A percentile compares a stretch with the other conserved stretches of the same genome.
phyloP scores from a whole-genome alignment of 2,113 vertebrate species.

The Edolisoma coerulescens region DNA sequence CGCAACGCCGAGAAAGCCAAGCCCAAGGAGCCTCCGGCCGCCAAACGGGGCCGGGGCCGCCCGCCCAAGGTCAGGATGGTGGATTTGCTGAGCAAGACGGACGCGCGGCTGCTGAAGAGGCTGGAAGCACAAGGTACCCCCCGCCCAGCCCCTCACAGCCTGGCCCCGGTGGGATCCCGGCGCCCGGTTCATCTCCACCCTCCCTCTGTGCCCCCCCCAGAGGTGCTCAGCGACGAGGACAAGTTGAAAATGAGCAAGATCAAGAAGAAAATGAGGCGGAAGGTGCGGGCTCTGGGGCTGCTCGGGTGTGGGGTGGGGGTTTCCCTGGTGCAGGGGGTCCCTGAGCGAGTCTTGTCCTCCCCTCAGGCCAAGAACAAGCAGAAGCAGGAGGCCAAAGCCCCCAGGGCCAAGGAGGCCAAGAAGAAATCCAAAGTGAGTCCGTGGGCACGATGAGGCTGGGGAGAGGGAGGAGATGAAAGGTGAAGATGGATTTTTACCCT shows the following conservation, averaged over 20 bases:
- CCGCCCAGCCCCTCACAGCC: neutral
- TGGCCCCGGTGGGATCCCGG: rapidly evolving
- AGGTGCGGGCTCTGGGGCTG: constrained; percentile 59
- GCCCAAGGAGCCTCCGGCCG: constrained; percentile 62
- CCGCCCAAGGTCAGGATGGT: constrained; percentile 88
- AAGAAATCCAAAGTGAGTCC: constrained; percentile 80
- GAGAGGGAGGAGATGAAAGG: neutral
- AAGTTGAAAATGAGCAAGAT: constrained; percentile 89
- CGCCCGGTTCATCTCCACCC: rapidly evolving
- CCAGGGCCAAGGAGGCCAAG: constrained; percentile 80
- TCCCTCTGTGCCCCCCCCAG: constrained; percentile 52
- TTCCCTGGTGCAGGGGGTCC: neutral
- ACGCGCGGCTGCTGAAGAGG: constrained; percentile 81
- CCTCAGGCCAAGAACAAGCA: constrained; percentile 87
- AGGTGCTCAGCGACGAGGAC: constrained; percentile 84
- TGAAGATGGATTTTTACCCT: neutral
- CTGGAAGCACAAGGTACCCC: constrained; percentile 85
- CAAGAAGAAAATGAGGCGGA: constrained; percentile 93
- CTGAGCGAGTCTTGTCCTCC: neutral
- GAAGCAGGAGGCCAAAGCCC: constrained; percentile 83
- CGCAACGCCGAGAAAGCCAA: constrained; percentile 86
- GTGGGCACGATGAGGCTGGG: rapidly evolving
- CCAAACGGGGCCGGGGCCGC: constrained; percentile 81
- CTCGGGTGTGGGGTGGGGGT: neutral
- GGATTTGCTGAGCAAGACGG: constrained; percentile 87